Conservation (phyloP, 2,888 invertebrate species). For the Rhodophaea formosa region DNA sequence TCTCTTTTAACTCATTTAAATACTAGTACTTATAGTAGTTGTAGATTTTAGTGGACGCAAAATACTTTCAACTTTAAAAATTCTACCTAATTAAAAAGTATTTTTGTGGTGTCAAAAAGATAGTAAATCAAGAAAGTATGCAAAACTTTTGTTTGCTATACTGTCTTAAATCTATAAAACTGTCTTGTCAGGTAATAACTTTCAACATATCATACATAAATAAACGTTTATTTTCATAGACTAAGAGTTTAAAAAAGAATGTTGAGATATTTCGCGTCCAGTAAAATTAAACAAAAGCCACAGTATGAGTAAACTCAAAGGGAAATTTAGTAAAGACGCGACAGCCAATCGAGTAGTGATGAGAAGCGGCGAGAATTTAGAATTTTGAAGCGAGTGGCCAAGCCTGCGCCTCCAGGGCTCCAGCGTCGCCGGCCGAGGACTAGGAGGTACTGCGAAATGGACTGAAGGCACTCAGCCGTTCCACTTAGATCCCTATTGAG, state of each 20-base stretch:
- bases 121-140: too few relatives aligned
- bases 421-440: background rate
- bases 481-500: background rate
- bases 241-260: too few relatives aligned
- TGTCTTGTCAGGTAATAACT: too few relatives aligned
- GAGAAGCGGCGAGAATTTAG: conserved; percentile 33
- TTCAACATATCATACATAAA: too few relatives aligned
- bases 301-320: conserved; percentile 17
- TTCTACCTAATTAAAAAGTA: too few relatives aligned
- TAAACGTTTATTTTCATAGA: too few relatives aligned
- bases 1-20: background rate
- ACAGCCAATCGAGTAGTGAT: conserved; percentile 41
- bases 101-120: too few relatives aligned
- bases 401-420: background rate
- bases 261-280: conserved; percentile 16
- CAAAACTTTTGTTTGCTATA: too few relatives aligned
- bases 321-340: conserved; percentile 31
- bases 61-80: background rate
- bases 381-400: conserved; percentile 32
- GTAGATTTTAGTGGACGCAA: background rate
- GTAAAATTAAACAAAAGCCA: conserved; percentile 18
- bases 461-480: background rate
- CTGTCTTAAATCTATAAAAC: too few relatives aligned
- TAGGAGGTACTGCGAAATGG: background rate
- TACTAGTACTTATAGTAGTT: background rate